These are phyloP conservation scores for Xylophagus ater DNA, from an alignment of 2,888 invertebrate species.

Conservation along the genomic window DNA sequence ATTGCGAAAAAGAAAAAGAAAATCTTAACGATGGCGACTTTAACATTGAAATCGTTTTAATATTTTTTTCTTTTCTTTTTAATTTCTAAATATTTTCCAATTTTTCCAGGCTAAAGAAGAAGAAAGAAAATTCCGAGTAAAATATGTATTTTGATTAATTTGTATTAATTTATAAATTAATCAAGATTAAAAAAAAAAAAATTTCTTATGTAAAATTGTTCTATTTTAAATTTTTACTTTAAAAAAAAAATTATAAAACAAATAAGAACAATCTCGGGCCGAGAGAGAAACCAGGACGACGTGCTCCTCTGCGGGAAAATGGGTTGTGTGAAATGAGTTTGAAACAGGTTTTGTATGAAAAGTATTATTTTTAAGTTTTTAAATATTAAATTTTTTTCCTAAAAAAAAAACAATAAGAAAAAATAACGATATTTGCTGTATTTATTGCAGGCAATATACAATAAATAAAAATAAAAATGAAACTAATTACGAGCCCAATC, in stretches of 20 bases:
- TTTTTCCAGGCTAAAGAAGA: not conserved
- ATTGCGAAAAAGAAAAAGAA: not conserved
- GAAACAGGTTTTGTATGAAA: conserved; percentile 12
- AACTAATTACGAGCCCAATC: too few relatives aligned
- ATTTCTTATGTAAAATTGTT: not conserved
- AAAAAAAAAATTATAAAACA: too few relatives aligned
- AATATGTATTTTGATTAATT: conserved; percentile 15
- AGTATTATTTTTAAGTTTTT: conserved; percentile 5
- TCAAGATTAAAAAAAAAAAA: conserved; percentile 8
- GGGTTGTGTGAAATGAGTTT: conserved; percentile 6
- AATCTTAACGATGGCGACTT: not conserved
- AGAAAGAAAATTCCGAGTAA: not conserved
- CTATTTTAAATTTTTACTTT: too few relatives aligned
- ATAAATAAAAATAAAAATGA: too few relatives aligned
- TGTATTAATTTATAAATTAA: conserved; percentile 16
- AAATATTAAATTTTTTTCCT: not conserved
- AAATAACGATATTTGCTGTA: too few relatives aligned
- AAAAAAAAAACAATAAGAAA: too few relatives aligned
- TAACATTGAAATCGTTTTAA: not conserved
- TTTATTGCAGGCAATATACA: too few relatives aligned
- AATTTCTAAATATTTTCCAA: not conserved
- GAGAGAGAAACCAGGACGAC: too few relatives aligned
- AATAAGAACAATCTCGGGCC: too few relatives aligned
- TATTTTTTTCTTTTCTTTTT: conserved; percentile 1
- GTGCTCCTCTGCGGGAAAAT: too few relatives aligned